These are phyloP conservation scores for Noctuana brunneofusca DNA, from an alignment of 2,888 invertebrate genomes.

Conservation along the genomic window DNA sequence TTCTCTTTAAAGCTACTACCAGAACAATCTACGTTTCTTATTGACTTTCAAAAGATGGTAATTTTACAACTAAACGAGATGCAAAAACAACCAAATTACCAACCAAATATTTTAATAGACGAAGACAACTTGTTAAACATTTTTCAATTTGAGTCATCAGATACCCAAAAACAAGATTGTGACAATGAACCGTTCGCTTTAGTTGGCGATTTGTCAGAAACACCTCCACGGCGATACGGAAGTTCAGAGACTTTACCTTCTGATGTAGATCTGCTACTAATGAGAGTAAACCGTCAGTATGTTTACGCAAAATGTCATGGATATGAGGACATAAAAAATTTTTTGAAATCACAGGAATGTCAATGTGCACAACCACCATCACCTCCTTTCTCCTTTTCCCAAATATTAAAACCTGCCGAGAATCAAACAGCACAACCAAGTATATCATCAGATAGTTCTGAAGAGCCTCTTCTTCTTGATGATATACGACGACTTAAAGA, in stretches of 20 bases:
- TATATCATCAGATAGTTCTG: constrained; percentile 43
- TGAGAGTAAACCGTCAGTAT: constrained; percentile 62
- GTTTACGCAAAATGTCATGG: constrained; percentile 71
- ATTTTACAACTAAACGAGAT: constrained; percentile 72
- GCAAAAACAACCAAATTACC: constrained; percentile 52
- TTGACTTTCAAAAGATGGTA: constrained; percentile 72
- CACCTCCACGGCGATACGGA: constrained; percentile 54
- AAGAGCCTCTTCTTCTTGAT: constrained; percentile 56
- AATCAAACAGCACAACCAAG: constrained; percentile 27
- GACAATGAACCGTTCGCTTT: constrained; percentile 62
- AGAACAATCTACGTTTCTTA: constrained; percentile 69
- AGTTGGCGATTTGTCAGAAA: constrained; percentile 58
- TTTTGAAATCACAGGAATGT: constrained; percentile 61
- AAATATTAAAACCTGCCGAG: constrained; percentile 30
- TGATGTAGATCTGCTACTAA: constrained; percentile 60
- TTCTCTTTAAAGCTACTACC: constrained; percentile 70
- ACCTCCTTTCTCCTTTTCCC: constrained; percentile 28
- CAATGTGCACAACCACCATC: constrained; percentile 49
- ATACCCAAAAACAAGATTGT: constrained; percentile 46
- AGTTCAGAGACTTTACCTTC: constrained; percentile 67
- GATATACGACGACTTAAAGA: constrained; percentile 52
- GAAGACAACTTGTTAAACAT: constrained; percentile 49
- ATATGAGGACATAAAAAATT: constrained; percentile 61
- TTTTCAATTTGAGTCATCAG: constrained; percentile 53
- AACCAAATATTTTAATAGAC: constrained; percentile 55